phyloP scores from a whole-genome alignment of 2,888 invertebrate species.

The Tortrix viridana region DNA sequence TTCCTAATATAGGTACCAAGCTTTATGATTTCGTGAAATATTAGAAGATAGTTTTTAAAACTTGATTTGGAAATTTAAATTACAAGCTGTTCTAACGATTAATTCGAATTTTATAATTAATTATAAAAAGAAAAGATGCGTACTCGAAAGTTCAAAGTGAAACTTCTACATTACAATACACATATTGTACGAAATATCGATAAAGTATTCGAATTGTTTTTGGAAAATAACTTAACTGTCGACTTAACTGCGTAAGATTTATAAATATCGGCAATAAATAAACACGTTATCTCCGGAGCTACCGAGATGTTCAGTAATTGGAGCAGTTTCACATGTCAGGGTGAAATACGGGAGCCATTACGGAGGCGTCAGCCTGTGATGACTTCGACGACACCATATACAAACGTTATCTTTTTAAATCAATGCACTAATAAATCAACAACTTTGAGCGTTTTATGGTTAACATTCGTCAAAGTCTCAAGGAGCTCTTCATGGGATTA shows the following conservation, averaged over 20 bases:
- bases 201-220: not conserved
- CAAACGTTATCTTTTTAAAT: conserved; percentile 38
- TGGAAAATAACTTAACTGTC: conserved; percentile 11
- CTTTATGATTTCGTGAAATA: too few relatives aligned
- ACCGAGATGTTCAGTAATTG: conserved; percentile 47
- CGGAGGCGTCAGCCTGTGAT: conserved; percentile 45
- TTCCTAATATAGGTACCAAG: too few relatives aligned
- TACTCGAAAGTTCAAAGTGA: too few relatives aligned
- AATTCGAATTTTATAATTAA: too few relatives aligned
- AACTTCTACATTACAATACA: too few relatives aligned
- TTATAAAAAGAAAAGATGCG: too few relatives aligned
- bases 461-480: conserved; percentile 36
- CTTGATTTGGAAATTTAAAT: too few relatives aligned
- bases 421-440: conserved; percentile 41
- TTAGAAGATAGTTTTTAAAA: too few relatives aligned
- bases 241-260: conserved; percentile 38
- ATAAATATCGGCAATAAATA: conserved; percentile 51
- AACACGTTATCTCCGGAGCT: conserved; percentile 42
- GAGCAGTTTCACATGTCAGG: conserved; percentile 49
- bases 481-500: conserved; percentile 30
- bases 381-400: conserved; percentile 42
- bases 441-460: conserved; percentile 34
- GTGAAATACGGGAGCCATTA: conserved; percentile 47
- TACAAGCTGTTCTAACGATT: too few relatives aligned
- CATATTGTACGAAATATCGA: too few relatives aligned